Evolutionary conservation across 2,797 vertebrate species (phyloP), one percentile per base, ranked within the genome.

Genomic region (Mormyrops attenuatus): DNA sequence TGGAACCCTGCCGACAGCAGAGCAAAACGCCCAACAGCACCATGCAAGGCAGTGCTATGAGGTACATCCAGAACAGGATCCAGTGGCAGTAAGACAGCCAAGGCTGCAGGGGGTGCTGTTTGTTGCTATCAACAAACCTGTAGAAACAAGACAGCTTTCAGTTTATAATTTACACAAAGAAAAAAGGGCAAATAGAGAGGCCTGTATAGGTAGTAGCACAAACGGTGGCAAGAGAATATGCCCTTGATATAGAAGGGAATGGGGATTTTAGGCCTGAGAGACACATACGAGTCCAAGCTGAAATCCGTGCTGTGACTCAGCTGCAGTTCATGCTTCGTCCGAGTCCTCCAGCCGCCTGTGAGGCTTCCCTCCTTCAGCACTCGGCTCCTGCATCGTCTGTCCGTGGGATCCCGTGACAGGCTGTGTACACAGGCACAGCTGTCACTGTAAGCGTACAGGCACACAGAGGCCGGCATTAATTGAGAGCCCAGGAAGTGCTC

Each of bases 21-120:
- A 95, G 82, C 26, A 93, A 44, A 77, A 92, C 92, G 8, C 91
- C 93, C 55, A 94, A 6, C 3, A 90, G 80, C 7, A 95, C 0
- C 0, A 95, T 88, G 26, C 92, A 92, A 87, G 93, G 88, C 15
- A 96, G 92, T 88, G 93, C 90, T 0, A 92, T 82, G 60, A 95
- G 77, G 89, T 93, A 94, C 0, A 90, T 55, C 91, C 89, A 92
- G 88, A 93, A 17, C 0, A 94, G 90, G 50, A 90, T 63, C 94
- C 94, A 93, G 91, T 90, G 92, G 69, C 93, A 94, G 85, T 88
- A 90, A 22, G 91, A 73, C 91, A 93, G 47, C 94, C 93, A 93
- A 41, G 88, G 89, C 88, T 89, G 55, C 90, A 92, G 90, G 80
- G 92, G 93, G 57, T 60, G 92, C 2, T 89, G 92, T 88, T 91